Percentiles rank a stretch among this genome's conserved stretches.
Conservation (phyloP, 2,113 vertebrate species). For the Otolemur garnettii region DNA sequence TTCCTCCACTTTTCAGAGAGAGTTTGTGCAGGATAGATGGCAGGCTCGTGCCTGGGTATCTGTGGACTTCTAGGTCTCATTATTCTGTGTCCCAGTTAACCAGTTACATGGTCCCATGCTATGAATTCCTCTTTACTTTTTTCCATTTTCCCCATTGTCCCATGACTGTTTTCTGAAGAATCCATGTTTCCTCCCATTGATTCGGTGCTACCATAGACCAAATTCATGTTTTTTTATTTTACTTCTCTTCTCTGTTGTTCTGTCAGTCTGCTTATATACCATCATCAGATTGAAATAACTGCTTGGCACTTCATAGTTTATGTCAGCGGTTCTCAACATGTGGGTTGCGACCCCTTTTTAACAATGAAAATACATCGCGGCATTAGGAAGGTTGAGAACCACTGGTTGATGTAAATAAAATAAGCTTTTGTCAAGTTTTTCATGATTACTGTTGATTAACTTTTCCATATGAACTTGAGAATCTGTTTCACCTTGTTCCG, state of each 20-base stretch:
- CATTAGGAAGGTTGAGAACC: too few species aligned
- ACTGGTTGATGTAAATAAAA: not conserved
- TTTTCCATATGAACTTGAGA: not conserved
- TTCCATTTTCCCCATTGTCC: not conserved
- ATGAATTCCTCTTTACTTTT: not conserved
- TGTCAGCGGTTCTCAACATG: too few species aligned
- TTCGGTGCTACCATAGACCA: too few species aligned
- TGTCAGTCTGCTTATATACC: not conserved
- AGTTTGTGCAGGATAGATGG: not conserved
- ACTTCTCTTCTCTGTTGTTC: not conserved
- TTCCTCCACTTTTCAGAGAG: not conserved
- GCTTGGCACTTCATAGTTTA: not conserved
- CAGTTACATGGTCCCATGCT: not conserved
- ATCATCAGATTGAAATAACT: not conserved
- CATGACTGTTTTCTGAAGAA: not conserved
- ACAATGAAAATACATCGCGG: too few species aligned
- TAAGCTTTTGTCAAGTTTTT: not conserved
- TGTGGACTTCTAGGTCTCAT: not conserved
- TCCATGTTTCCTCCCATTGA: not conserved
- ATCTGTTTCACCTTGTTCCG: not conserved
- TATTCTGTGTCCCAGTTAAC: not conserved
- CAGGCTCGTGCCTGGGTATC: not conserved
- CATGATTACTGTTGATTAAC: not conserved
- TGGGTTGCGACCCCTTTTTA: too few species aligned
- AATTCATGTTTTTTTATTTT: not conserved